Percentiles rank a stretch among this genome's conserved stretches.
Conservation (phyloP, 2,797 vertebrate genomes). For the Psittacula echo region DNA sequence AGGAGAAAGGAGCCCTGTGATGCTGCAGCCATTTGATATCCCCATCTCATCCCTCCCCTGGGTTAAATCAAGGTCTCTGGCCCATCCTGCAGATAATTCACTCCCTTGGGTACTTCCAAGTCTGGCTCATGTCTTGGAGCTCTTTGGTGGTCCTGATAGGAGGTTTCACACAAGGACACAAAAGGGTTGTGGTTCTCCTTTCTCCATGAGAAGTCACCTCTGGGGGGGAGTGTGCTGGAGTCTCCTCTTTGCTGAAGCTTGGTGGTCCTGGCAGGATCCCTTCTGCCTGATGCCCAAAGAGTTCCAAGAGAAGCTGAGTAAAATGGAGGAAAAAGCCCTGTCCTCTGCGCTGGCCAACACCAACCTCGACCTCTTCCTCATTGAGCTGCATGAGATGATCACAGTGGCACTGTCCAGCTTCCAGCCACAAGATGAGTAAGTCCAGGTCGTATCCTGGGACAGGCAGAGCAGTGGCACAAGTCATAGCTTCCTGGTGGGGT, state of each 20-base stretch:
- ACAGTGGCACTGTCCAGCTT: neutral
- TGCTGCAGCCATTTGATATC: neutral
- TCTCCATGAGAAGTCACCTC: neutral
- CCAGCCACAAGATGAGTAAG: neutral
- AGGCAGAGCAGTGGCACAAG: too few relatives aligned
- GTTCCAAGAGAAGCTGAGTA: neutral
- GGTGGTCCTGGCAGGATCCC: neutral
- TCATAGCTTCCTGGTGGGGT: too few relatives aligned
- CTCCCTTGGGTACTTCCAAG: neutral
- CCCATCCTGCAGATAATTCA: neutral
- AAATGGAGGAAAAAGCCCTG: accelerated
- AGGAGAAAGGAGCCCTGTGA: neutral
- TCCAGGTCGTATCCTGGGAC: neutral
- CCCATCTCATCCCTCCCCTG: neutral
- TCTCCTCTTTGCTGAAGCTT: neutral
- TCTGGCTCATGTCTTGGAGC: neutral
- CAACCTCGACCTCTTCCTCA: neutral
- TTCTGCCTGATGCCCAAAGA: neutral
- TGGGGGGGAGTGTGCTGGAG: neutral
- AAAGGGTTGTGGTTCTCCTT: neutral
- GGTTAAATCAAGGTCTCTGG: neutral
- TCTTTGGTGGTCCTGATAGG: neutral
- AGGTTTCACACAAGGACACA: neutral
- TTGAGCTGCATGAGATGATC: neutral
- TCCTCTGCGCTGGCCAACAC: neutral